Evolutionary conservation across 2,113 vertebrate species (phyloP), one percentile per base, ranked within the genome.

Genomic region (Gobio gobio): DNA sequence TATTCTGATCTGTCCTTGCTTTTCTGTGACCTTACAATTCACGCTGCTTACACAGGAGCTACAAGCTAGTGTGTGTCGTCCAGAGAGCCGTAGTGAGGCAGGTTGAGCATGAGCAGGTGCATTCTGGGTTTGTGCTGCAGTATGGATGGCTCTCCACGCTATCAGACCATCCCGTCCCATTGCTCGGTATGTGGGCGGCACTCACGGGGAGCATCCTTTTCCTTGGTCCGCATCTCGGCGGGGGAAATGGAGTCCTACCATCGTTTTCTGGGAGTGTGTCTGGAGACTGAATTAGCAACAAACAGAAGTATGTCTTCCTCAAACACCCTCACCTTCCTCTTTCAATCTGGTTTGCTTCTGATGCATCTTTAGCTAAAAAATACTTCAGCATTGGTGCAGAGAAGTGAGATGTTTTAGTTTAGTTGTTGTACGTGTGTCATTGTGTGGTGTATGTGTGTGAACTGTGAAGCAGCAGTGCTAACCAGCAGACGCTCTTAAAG

Each of bases 241-340:
- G 95, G 92, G 20, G 97, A 98, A 93, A 98, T 98, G 97, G 93
- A 95, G 90, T 95, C 95, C 10, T 98, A 97, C 13, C 93, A 95
- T 86, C 93, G 86, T 88, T 95, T 99, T 88, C 89, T 97, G 82
- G 93, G 88, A 89, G 93, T 91, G 86, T 97, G 97, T 89, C 20
- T 91, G 89, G 92, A 91, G 56, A 90, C 95, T 36, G 93, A 94
- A 78, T 76, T n/a, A n/a, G 83, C 90, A 84, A 84, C 88, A n/a
- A 80, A 78, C 66, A 91, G 90, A 96, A 96, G 96, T 97, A 97
- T 9, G 95, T 94, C 87, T 87, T 87, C 85, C 13, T 73, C 18
- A 43, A 8, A 22, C 36, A 43, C 24, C 24, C 20, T 33, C 16
- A 58, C 58, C 45, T 68, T 63, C 49, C 72, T 33, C 43, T 56